Conservation (phyloP, 2,113 vertebrate species). For the Cathartes aura region DNA sequence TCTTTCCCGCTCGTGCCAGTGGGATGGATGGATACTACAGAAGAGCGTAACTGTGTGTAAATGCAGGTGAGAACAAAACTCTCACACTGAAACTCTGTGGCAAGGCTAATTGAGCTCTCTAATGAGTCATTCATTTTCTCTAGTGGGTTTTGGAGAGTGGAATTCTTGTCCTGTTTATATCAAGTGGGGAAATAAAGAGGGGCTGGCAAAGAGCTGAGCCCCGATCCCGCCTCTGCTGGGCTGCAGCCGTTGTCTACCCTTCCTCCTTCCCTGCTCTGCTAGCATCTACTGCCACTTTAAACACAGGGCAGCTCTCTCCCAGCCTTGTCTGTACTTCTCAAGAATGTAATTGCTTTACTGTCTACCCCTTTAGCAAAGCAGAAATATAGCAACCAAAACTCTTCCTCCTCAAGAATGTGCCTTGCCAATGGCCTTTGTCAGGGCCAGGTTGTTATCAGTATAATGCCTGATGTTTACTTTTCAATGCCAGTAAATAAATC, state of each 20-base stretch:
- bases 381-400: slow-evolving; percentile 19
- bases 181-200: neutral
- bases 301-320: neutral
- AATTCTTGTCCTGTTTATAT: neutral
- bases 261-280: neutral
- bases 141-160: neutral
- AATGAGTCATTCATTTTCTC: neutral
- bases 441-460: slow-evolving; percentile 64
- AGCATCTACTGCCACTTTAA: neutral
- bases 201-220: neutral
- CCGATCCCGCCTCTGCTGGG: neutral
- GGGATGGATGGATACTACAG: neutral
- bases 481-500: slow-evolving; percentile 74
- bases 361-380: slow-evolving; percentile 2
- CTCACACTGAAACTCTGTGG: neutral
- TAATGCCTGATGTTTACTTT: slow-evolving; percentile 61
- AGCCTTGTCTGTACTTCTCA: neutral
- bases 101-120: neutral
- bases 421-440: slow-evolving; percentile 66
- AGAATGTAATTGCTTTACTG: neutral
- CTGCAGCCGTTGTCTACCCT: neutral
- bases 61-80: neutral
- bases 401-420: slow-evolving; percentile 63
- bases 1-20: neutral
- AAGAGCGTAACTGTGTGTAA: neutral